Evolutionary conservation across 2,113 vertebrate species (phyloP).

Genomic region (Physeter macrocephalus): DNA sequence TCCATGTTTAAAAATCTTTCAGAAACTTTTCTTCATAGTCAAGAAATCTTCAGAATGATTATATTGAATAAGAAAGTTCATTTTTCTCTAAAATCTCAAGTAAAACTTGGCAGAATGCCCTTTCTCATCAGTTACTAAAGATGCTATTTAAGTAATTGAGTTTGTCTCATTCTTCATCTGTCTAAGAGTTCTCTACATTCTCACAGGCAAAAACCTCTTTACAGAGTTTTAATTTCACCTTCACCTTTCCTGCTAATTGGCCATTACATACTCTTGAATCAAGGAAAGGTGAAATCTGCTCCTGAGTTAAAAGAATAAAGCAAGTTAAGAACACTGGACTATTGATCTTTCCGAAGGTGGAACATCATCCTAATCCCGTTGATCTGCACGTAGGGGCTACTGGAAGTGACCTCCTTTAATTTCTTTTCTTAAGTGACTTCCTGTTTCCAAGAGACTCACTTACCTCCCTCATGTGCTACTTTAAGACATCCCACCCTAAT

Average conservation of each 20-base stretch:
- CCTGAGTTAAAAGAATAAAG: conserved; percentile 6
- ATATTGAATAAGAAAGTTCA: neutral
- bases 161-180: neutral
- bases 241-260: neutral
- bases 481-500: neutral
- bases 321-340: neutral
- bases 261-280: neutral
- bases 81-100: neutral
- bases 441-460: neutral
- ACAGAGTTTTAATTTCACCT: neutral
- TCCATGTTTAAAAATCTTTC: neutral
- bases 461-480: neutral
- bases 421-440: neutral
- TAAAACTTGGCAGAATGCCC: conserved; percentile 17
- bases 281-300: neutral
- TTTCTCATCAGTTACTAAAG: neutral
- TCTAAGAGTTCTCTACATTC: neutral
- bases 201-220: neutral
- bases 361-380: neutral
- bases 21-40: neutral
- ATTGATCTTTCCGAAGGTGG: conserved; percentile 50
- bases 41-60: neutral
- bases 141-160: neutral
- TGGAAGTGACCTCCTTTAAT: conserved; percentile 30
- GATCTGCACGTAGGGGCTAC: conserved; percentile 5